phyloP scores from a whole-genome alignment of 1,140 invertebrate genomes.

The Arion vulgaris region DNA sequence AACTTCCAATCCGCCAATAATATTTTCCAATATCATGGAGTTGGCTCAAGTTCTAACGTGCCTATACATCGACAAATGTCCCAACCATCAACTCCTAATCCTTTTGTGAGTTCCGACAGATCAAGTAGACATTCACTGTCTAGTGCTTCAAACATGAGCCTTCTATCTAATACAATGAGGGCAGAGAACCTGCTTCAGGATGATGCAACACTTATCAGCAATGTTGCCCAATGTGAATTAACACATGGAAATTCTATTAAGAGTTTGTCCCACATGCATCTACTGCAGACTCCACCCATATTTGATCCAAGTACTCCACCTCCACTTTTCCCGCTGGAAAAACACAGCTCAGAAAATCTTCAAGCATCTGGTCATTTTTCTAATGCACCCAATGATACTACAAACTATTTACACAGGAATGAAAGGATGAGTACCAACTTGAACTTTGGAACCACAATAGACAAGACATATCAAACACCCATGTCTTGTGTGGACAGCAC shows the following conservation, averaged over 20 bases:
- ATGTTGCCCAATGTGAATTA: neutral
- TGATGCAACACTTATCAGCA: neutral
- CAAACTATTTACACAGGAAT: neutral
- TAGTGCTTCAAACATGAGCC: neutral
- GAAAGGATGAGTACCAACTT: neutral
- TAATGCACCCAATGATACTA: neutral
- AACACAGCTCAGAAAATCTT: neutral
- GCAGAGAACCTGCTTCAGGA: neutral
- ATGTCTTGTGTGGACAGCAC: neutral
- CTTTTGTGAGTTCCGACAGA: neutral
- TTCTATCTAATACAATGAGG: neutral
- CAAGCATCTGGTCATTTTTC: neutral
- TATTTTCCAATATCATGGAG: neutral
- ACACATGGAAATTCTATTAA: neutral
- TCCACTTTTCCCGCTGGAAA: neutral
- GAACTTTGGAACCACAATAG: slow-evolving; percentile 21
- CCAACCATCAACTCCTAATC: neutral
- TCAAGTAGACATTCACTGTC: neutral
- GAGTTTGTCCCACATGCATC: neutral
- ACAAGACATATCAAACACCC: neutral
- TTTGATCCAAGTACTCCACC: slow-evolving; percentile 28
- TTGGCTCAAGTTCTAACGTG: neutral
- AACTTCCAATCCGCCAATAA: neutral
- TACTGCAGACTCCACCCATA: neutral
- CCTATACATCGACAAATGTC: neutral